Conservation (phyloP, 2,113 vertebrate species). For the Lampris megalopsis region DNA sequence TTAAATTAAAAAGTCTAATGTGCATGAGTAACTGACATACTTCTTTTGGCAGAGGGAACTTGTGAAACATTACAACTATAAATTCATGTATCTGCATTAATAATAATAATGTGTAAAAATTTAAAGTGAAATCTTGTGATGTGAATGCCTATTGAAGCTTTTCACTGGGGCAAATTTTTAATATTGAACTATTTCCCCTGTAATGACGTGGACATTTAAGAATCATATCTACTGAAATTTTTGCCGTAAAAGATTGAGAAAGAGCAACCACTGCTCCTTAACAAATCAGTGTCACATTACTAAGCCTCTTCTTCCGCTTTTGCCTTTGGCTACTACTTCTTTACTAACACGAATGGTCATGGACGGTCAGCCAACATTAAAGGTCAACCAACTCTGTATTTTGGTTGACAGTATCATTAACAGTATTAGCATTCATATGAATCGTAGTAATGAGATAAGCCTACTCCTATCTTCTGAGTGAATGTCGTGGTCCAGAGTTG, state of each 20-base stretch:
- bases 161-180: too few species aligned
- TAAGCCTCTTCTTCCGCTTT: conserved; percentile 43
- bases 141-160: too few species aligned
- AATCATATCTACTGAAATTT: neutral
- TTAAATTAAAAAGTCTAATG: too few species aligned
- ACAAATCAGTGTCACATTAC: conserved; percentile 25
- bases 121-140: too few species aligned
- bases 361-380: neutral
- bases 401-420: conserved; percentile 9
- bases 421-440: too few species aligned
- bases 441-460: neutral
- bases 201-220: too few species aligned
- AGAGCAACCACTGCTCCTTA: neutral
- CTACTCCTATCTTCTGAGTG: conserved; percentile 53
- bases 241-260: neutral
- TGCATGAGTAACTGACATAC: too few species aligned
- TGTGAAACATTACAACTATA: too few species aligned
- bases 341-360: neutral
- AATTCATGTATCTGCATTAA: too few species aligned
- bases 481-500: conserved; percentile 48
- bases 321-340: conserved; percentile 25
- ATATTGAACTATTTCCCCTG: too few species aligned
- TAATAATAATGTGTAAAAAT: too few species aligned
- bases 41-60: too few species aligned
- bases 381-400: neutral